Conservation (phyloP, 1,140 invertebrate genomes). For the Ceratosolen solmsi region DNA sequence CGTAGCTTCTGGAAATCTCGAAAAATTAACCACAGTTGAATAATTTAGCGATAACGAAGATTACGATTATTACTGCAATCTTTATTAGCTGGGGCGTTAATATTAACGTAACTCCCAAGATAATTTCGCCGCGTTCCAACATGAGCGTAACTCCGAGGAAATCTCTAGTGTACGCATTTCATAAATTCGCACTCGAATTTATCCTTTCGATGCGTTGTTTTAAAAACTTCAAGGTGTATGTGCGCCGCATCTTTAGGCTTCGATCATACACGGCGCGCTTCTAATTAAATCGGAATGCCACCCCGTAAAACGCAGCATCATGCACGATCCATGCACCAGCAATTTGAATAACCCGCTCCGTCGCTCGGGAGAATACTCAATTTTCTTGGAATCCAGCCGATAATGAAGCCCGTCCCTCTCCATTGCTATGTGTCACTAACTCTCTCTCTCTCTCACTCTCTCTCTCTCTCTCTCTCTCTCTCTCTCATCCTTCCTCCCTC, state of each 20-base stretch:
- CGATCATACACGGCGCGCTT: slow-evolving; percentile 10
- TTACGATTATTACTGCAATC: neutral
- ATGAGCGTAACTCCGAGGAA: neutral
- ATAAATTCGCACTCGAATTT: neutral
- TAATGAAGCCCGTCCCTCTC: slow-evolving; percentile 19
- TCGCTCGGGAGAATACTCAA: slow-evolving; percentile 16
- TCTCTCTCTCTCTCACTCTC: neutral
- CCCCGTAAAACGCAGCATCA: slow-evolving; percentile 13
- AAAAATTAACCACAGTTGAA: neutral
- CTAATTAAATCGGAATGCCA: slow-evolving; percentile 30
- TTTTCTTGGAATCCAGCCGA: slow-evolving; percentile 25
- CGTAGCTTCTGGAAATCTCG: neutral
- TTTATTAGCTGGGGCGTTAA: neutral
- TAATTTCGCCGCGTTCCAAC: neutral
- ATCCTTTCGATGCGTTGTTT: neutral
- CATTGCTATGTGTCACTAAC: neutral
- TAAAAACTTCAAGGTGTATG: neutral
- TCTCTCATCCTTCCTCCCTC: neutral
- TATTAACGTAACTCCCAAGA: neutral
- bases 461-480: neutral
- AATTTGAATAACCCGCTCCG: slow-evolving; percentile 30
- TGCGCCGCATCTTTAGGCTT: neutral
- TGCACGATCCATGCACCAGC: neutral
- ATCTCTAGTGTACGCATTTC: neutral
- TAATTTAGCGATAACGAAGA: neutral